Evolutionary conservation across 1,140 invertebrate genomes (phyloP).

Genomic region (Papilio polyxenes): DNA sequence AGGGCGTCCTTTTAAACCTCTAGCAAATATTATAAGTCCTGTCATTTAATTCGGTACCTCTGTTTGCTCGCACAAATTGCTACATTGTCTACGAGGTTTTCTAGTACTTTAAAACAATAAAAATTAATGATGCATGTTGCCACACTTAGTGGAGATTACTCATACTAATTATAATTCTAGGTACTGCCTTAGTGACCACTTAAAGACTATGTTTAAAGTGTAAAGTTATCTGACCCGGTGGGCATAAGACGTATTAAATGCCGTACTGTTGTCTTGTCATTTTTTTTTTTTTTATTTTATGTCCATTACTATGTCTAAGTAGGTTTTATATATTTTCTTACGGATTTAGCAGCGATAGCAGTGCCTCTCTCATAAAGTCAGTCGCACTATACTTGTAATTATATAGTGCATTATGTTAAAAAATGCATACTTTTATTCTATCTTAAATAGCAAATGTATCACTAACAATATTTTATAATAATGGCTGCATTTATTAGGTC

Average conservation of each 20-base stretch:
- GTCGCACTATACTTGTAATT: too few relatives aligned
- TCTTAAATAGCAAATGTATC: background rate
- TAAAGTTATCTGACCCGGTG: too few relatives aligned
- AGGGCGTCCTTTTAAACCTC: constrained; percentile 20
- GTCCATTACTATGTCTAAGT: too few relatives aligned
- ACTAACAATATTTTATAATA: background rate
- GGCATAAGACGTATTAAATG: too few relatives aligned
- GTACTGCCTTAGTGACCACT: background rate
- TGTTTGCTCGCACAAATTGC: background rate
- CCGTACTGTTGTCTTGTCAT: too few relatives aligned
- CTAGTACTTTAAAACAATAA: background rate
- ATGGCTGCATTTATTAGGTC: constrained; percentile 1
- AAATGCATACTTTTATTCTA: background rate
- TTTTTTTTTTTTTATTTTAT: too few relatives aligned
- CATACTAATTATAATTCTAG: background rate
- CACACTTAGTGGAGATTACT: background rate
- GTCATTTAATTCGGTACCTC: background rate
- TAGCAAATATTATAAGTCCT: constrained; percentile 3
- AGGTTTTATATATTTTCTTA: too few relatives aligned
- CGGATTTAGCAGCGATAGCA: too few relatives aligned
- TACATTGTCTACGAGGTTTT: background rate
- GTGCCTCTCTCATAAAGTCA: too few relatives aligned
- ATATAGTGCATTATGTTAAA: background rate
- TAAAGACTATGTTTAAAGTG: background rate
- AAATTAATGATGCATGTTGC: too few relatives aligned